Evolutionary conservation across 2,888 invertebrate genomes (phyloP).

Genomic region (Spatulosminthurus flaviceps): DNA sequence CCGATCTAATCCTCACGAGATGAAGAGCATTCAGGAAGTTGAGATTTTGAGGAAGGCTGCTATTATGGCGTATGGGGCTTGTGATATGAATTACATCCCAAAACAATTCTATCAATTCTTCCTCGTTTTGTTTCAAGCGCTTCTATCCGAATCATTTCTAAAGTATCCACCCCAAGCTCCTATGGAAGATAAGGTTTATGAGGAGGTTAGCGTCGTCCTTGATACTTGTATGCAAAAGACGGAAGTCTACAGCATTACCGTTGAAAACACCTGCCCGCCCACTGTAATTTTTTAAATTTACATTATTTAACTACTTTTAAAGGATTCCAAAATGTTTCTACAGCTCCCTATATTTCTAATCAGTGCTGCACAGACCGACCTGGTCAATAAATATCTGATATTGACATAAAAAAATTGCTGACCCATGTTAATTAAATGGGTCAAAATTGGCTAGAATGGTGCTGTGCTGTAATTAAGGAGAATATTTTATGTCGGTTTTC

Average conservation of each 20-base stretch:
- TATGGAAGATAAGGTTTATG: constrained; percentile 44
- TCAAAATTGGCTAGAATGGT: too few relatives aligned
- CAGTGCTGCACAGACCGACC: too few relatives aligned
- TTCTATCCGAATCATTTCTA: constrained; percentile 56
- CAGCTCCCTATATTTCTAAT: too few relatives aligned
- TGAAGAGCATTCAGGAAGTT: constrained; percentile 53
- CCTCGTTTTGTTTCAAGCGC: constrained; percentile 54
- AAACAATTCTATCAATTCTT: constrained; percentile 59
- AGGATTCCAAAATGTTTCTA: too few relatives aligned
- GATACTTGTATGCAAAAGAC: constrained; percentile 51
- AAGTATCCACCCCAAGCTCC: constrained; percentile 55
- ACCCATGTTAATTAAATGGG: too few relatives aligned
- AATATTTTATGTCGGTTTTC: too few relatives aligned
- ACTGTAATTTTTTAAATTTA: constrained; percentile 41
- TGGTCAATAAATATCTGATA: too few relatives aligned
- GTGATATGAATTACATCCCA: constrained; percentile 52
- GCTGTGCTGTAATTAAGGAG: too few relatives aligned
- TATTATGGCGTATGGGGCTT: constrained; percentile 55
- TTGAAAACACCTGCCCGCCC: constrained; percentile 50
- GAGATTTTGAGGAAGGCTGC: constrained; percentile 54
- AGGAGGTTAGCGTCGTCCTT: constrained; percentile 49
- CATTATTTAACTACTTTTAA: too few relatives aligned
- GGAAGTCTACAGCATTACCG: constrained; percentile 31
- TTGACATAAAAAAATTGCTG: too few relatives aligned
- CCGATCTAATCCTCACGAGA: not conserved